A percentile compares a stretch with the other conserved stretches of the same genome.
Conservation (phyloP, 2,888 invertebrate species). For the Nomada ferruginata region DNA sequence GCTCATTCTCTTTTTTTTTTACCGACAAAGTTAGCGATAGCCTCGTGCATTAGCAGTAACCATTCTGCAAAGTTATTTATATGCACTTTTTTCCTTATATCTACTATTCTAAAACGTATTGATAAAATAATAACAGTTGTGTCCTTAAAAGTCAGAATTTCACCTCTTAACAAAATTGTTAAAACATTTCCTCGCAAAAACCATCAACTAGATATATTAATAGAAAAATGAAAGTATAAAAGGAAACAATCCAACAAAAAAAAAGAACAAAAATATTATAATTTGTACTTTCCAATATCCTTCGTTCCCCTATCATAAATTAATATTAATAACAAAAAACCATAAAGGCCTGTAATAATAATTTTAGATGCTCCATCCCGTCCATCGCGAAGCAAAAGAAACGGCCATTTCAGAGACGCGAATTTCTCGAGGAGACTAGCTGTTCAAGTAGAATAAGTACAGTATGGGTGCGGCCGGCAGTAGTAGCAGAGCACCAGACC, state of each 20-base stretch:
- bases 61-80: not conserved
- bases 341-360: not conserved
- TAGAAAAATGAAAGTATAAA: too few species aligned
- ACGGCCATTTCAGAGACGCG: not conserved
- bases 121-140: not conserved
- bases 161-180: too few species aligned
- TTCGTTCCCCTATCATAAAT: too few species aligned
- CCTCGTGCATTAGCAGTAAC: not conserved
- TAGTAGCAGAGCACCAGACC: conserved; percentile 61
- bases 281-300: too few species aligned
- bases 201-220: too few species aligned
- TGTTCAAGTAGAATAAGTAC: conserved; percentile 41
- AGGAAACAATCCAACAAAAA: too few species aligned
- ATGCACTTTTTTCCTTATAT: not conserved
- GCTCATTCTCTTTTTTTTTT: not conserved
- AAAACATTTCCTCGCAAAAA: too few species aligned
- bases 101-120: not conserved
- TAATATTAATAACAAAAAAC: not conserved
- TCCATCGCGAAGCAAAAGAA: not conserved
- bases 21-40: not conserved
- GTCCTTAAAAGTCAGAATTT: too few species aligned
- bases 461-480: conserved; percentile 77
- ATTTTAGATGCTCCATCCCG: conserved; percentile 9
- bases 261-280: not conserved
- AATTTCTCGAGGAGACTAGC: conserved; percentile 3